Base-by-base conservation (phyloP, 2,113 vertebrate genomes). In the Eubucco bourcierii region DNA sequence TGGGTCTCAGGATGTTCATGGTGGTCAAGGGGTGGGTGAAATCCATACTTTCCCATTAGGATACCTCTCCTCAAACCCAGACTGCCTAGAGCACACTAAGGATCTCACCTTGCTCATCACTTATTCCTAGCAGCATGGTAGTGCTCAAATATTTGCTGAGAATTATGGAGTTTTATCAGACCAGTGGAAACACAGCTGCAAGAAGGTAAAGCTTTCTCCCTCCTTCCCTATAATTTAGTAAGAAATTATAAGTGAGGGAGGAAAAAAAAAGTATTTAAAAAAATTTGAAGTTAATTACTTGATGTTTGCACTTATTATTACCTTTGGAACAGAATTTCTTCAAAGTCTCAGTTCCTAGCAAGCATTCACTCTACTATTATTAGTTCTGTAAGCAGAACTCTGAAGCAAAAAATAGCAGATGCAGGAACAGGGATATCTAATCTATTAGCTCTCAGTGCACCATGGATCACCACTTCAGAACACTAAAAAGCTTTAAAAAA, bases 31-130 rank as follows among this genome's bases (percentile, higher is more conserved):
- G 3, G 5, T 31, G 9, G 27, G 19, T 60, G 3, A 39, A 25
- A 34, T 34, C 60, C 39, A 28, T 9, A 39, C 0, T 0, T 16
- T 23, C 34, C 28, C 39, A 20, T 11, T 15, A 13, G 44, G 39
- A 14, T 56, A 24, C 31, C 20, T 56, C 7, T 11, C 41, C 64
- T 76, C 7, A 7, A 20, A 28, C 2, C 7, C 19, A 17, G 33
- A 9, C 41, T 19, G 18, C 2, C 46, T 29, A 37, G 20, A 50
- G 3, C 27, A 39, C 15, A 15, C 12, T 13, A 44, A 34, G 7
- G 15, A 28, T 27, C 39, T 67, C 28, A 34, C 1, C 4, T 18
- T 83, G 50, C 10, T 25, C 50, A 34, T 14, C 8, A 23, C 21
- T 34, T 52, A 64, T 18, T 25, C 19, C 44, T 18, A 46, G 84